Conservation (phyloP, 2,888 invertebrate genomes). For the Panzeria rudis region DNA sequence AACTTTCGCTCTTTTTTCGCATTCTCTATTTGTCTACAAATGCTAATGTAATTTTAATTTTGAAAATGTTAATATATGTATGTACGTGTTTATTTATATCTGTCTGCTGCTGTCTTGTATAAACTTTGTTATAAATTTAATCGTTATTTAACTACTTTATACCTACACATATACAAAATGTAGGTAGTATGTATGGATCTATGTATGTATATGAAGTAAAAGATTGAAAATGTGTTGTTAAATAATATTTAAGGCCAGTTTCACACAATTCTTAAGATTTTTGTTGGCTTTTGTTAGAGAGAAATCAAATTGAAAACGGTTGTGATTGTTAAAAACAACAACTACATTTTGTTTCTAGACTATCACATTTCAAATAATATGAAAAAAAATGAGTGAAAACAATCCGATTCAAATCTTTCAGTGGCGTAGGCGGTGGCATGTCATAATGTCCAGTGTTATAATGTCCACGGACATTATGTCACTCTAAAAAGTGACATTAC, state of each 20-base stretch:
- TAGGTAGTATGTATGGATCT: not conserved
- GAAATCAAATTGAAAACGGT: too few relatives aligned
- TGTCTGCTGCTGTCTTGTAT: slow-evolving; percentile 50
- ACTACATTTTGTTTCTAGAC: too few relatives aligned
- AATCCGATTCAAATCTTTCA: too few relatives aligned
- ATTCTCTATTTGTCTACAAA: slow-evolving; percentile 36
- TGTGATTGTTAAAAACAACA: too few relatives aligned
- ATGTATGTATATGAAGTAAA: not conserved
- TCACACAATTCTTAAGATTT: too few relatives aligned
- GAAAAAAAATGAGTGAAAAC: too few relatives aligned
- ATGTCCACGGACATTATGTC: too few relatives aligned
- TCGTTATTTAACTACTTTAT: not conserved
- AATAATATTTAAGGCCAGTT: slow-evolving; percentile 4
- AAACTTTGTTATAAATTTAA: slow-evolving; percentile 33
- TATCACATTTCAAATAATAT: too few relatives aligned
- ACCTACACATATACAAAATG: not conserved
- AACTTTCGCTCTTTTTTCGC: slow-evolving; percentile 35
- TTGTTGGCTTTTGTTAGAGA: too few relatives aligned
- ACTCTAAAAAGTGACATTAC: too few relatives aligned
- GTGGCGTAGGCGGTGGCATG: too few relatives aligned
- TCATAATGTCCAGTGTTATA: too few relatives aligned
- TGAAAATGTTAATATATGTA: slow-evolving; percentile 24
- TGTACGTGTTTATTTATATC: slow-evolving; percentile 27
- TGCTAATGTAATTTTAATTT: slow-evolving; percentile 40
- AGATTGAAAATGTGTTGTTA: slow-evolving; percentile 41